Conservation (phyloP, 2,113 vertebrate genomes). For the Centrocercus urophasianus region DNA sequence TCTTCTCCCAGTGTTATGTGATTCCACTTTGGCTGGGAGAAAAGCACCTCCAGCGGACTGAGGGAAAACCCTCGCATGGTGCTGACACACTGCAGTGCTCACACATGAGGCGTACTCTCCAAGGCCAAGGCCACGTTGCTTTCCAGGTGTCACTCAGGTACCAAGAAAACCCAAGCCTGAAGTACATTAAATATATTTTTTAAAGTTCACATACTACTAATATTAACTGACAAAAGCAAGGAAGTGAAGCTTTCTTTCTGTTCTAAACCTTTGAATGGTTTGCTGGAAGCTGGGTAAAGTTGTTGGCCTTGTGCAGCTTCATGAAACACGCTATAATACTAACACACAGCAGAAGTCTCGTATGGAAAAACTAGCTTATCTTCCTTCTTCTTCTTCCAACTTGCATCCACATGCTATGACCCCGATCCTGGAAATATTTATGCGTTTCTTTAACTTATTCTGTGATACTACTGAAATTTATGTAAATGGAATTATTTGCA, state of each 20-base stretch:
- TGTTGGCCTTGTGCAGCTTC: background rate
- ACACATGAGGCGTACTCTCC: background rate
- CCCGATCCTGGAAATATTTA: background rate
- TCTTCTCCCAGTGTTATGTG: background rate
- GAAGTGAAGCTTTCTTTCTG: background rate
- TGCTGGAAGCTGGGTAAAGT: background rate
- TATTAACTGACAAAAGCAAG: background rate
- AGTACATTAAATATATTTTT: background rate
- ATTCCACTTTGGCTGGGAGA: background rate
- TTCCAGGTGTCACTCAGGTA: background rate
- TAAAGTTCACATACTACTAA: background rate
- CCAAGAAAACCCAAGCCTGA: background rate
- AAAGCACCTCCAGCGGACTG: background rate
- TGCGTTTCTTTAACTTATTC: background rate
- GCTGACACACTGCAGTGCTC: background rate
- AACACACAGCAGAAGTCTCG: background rate
- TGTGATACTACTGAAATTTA: background rate
- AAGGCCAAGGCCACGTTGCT: background rate
- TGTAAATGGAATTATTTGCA: background rate
- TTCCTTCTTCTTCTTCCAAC: background rate
- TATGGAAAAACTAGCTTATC: background rate
- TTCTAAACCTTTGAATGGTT: background rate
- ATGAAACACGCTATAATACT: accelerated
- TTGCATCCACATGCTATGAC: background rate
- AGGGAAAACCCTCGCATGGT: background rate